Percentiles rank a stretch among this genome's conserved stretches.
phyloP scores from a whole-genome alignment of 2,113 vertebrate species.

The Nanger granti region DNA sequence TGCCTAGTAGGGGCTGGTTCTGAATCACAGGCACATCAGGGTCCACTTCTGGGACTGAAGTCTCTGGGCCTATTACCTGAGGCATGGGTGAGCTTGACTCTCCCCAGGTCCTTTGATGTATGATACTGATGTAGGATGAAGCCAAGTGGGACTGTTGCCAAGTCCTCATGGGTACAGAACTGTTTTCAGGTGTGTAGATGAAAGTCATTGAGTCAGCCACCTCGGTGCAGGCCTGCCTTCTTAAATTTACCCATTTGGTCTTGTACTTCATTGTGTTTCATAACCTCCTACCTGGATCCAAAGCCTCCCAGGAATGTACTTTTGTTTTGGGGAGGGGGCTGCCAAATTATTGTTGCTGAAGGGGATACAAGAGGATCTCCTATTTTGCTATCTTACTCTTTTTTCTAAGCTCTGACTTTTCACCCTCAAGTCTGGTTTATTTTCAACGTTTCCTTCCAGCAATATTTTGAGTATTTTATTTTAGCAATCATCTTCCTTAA shows the following conservation, averaged over 20 bases:
- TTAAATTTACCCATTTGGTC: not conserved
- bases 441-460: not conserved
- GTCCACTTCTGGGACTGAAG: not conserved
- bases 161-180: not conserved
- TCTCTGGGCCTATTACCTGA: not conserved
- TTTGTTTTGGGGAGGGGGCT: not conserved
- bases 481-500: not conserved
- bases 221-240: not conserved
- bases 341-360: not conserved
- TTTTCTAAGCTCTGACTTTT: not conserved
- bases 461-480: not conserved
- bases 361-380: not conserved
- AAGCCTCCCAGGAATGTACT: not conserved
- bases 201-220: not conserved
- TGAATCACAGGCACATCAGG: not conserved
- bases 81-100: not conserved
- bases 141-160: not conserved
- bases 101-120: not conserved
- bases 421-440: not conserved
- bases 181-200: not conserved
- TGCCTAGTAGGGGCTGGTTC: not conserved
- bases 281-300: not conserved
- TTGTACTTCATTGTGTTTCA: not conserved
- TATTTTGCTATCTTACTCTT: not conserved
- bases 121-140: not conserved